These are phyloP conservation scores for Idaea aversata DNA, from an alignment of 2,888 invertebrate species.

Conservation along the genomic window DNA sequence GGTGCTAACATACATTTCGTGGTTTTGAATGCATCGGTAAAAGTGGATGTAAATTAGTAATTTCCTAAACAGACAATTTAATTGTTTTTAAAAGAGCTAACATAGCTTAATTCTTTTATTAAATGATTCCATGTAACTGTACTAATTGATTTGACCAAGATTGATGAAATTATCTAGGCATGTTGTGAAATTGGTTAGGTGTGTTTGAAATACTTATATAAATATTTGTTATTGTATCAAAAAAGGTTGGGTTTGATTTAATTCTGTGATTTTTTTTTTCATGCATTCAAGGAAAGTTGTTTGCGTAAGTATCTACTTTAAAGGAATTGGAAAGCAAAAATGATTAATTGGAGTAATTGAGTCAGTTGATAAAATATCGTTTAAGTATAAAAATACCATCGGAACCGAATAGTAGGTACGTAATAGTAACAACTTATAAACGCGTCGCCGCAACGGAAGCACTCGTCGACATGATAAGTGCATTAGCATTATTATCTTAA, in stretches of 20 bases:
- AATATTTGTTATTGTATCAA: background rate
- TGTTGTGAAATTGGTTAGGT: constrained; percentile 7
- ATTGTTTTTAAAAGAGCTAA: constrained; percentile 35
- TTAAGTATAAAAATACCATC: constrained; percentile 26
- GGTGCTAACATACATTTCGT: constrained; percentile 71
- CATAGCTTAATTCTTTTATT: constrained; percentile 30
- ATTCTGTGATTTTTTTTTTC: constrained; percentile 15
- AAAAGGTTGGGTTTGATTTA: constrained; percentile 9
- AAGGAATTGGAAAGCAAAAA: background rate
- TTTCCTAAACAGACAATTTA: constrained; percentile 53
- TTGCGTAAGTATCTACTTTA: background rate
- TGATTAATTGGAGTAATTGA: constrained; percentile 7
- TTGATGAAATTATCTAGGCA: constrained; percentile 24
- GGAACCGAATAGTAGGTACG: constrained; percentile 38
- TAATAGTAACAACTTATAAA: background rate
- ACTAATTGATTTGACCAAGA: constrained; percentile 27
- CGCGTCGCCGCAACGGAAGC: constrained; percentile 64
- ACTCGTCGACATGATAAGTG: constrained; percentile 77
- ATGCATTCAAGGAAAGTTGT: constrained; percentile 20
- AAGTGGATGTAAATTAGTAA: constrained; percentile 60
- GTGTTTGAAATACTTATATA: background rate
- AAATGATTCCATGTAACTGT: constrained; percentile 25
- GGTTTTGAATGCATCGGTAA: constrained; percentile 62
- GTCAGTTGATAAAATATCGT: constrained; percentile 2
- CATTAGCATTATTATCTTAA: constrained; percentile 80